Evolutionary conservation across 2,888 invertebrate genomes (phyloP), one percentile per base, ranked within the genome.

Genomic region (Andricus curvator): DNA sequence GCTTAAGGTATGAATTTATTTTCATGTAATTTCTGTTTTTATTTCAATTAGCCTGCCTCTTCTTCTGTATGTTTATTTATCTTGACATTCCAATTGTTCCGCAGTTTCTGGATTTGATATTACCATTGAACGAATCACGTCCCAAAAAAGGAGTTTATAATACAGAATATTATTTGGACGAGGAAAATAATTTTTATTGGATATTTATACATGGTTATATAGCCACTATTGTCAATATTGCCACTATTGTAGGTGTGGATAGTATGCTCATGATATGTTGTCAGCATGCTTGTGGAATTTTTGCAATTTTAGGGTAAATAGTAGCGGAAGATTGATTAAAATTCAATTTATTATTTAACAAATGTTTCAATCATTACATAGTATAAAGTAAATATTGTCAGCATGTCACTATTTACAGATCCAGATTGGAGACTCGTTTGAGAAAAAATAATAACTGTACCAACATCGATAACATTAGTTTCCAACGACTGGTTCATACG

Each of bases 231-330:
- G 0, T 20, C 6, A 25, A 11, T 17, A 15, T 68, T 4, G 4
- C 3, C 4, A 44, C 17, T 68, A 1, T 44, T 4, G 22, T 22
- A 17, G 17, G 44, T 17, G 25, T 68, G 17, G 68, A 68, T 13
- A 25, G 48, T 1, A 67, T 67, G 22, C 41, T 41, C 13, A 37
- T 67, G 20, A 20, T n/a, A 37, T 9, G 13, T 11, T 0, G 41
- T 67, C 15, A n/a, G 17, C 70, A 70, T 51, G 70, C 70, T 25
- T 48, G 70, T 51, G 48, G 51, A 70, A 51, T 70, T 20, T 20
- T 29, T 70, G 8, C 51, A 20, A 51, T 70, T 70, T 44, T 51
- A 70, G 70, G 70, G 70, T 70, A 51, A 25, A 48, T 3, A 22
- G 44, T 22, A 44, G 22, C 22, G 11, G 17, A 11, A 22, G 11